These are phyloP conservation scores for Xyrauchen texanus DNA, from an alignment of 2,113 vertebrate genomes.

Conservation along the genomic window DNA sequence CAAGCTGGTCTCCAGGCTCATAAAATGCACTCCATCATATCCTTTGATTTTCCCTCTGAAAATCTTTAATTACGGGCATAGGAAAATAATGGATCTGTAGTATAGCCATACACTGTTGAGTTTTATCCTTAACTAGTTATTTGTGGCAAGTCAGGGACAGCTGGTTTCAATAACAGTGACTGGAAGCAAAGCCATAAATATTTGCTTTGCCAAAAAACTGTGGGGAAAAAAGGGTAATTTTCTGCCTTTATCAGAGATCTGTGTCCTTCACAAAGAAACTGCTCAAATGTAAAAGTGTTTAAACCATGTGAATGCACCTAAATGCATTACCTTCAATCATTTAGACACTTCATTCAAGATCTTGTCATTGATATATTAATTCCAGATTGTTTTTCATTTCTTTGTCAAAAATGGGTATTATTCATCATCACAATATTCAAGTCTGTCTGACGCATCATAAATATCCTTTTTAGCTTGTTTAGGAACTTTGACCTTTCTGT, in stretches of 20 bases:
- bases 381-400: no score
- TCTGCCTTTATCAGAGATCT: conserved; percentile 60
- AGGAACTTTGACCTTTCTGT: no score
- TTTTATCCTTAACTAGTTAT: conserved; percentile 75
- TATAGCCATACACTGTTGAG: conserved; percentile 59
- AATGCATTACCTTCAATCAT: conserved; percentile 20
- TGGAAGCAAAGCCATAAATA: conserved; percentile 65
- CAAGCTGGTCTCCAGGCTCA: conserved; percentile 56
- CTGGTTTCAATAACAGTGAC: conserved; percentile 77
- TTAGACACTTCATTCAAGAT: background rate
- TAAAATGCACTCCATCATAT: conserved; percentile 64
- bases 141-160: conserved; percentile 73
- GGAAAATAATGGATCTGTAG: conserved; percentile 72
- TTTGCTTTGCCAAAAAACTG: conserved; percentile 64
- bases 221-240: conserved; percentile 59
- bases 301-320: conserved; percentile 32
- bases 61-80: conserved; percentile 71
- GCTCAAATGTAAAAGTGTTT: background rate
- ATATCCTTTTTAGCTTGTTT: no score
- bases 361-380: background rate
- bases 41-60: conserved; percentile 63
- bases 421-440: background rate
- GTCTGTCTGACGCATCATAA: no score
- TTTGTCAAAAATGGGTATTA: background rate
- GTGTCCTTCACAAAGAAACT: conserved; percentile 41